Conservation (phyloP, 92 coral and sea anemone species). For the Epizoanthus ramosus region DNA sequence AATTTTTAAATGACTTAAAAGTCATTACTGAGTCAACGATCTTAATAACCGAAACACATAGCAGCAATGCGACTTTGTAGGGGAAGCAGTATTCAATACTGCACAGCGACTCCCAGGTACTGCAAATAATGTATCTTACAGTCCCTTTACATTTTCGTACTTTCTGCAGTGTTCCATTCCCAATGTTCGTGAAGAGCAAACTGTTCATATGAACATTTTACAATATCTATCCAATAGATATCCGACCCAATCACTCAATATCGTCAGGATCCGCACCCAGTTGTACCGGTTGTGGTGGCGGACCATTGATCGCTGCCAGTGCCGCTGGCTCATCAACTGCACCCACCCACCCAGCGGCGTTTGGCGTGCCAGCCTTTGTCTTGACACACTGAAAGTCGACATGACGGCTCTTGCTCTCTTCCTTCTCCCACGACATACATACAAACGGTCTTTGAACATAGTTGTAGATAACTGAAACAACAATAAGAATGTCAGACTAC, state of each 20-base stretch:
- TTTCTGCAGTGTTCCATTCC: too few relatives aligned
- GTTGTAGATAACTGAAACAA: slow-evolving; percentile 83
- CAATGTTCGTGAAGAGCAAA: too few relatives aligned
- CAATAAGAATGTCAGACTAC: background rate
- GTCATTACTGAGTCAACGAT: too few relatives aligned
- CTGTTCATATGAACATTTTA: too few relatives aligned
- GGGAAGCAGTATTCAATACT: too few relatives aligned
- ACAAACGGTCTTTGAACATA: slow-evolving; percentile 98
- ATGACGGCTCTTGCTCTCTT: slow-evolving; percentile 98
- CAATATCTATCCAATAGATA: too few relatives aligned
- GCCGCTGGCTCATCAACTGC: slow-evolving; percentile 99
- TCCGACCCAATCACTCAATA: slow-evolving; percentile 51
- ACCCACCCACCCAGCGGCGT: slow-evolving; percentile 77
- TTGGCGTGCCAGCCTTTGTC: slow-evolving; percentile 88
- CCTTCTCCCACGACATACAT: slow-evolving; percentile 99
- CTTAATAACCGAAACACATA: too few relatives aligned
- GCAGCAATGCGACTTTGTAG: too few relatives aligned
- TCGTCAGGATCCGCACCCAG: slow-evolving; percentile 98
- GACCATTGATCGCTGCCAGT: slow-evolving; percentile 84
- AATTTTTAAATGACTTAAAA: too few relatives aligned
- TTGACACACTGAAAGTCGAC: slow-evolving; percentile 99
- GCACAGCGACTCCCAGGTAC: too few relatives aligned
- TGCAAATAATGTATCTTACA: too few relatives aligned
- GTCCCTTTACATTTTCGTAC: too few relatives aligned
- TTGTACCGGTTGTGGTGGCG: slow-evolving; percentile 95